Evolutionary conservation across 2,797 vertebrate species (phyloP), one percentile per base, ranked within the genome.

Genomic region (Hapalemur alaotrensis): DNA sequence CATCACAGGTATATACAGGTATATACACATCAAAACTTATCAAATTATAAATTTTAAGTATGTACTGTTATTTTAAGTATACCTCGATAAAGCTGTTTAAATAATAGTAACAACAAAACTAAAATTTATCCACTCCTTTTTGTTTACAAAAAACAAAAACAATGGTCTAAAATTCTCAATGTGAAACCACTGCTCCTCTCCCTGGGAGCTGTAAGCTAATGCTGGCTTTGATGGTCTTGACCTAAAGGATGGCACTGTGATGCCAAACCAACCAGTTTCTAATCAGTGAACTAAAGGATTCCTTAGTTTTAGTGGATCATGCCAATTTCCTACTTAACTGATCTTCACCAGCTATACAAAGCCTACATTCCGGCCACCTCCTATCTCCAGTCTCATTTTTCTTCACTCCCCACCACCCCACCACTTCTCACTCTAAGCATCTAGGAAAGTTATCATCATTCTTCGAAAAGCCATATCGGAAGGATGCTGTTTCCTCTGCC

Each of bases 21-120:
- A 63, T 7, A 63, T 63, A 43, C 9, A 88, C 1, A 17, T 83
- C 43, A 83, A 78, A 91, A 96, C 15, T 69, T 83, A 82, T 9
- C 63, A 90, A 94, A 94, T n/a, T 70, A 4, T 54, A 87, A 93
- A 81, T 95, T 94, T 88, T 70, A 91, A 96, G 76, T 59, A 93
- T 43, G 41, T 52, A 2, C 54, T 87, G 23, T 43, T 89, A 79
- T 69, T 83, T 14, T 72, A 96, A 87, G 46, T 70, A 50, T 20
- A 89, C 9, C 38, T 61, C 89, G 84, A 87, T 88, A 94, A 94
- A 95, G 59, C 8, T 88, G 13, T 70, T 81, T 88, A 89, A 93
- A 89, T 88, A 83, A 63, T 87, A 83, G 57, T 87, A 88, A 59
- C 67, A 93, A 89, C 59, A 86, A 92, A 54, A 95, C 72, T 89